These are phyloP conservation scores for Odobenus rosmarus DNA, from an alignment of 2,113 vertebrate genomes.

Conservation along the genomic window DNA sequence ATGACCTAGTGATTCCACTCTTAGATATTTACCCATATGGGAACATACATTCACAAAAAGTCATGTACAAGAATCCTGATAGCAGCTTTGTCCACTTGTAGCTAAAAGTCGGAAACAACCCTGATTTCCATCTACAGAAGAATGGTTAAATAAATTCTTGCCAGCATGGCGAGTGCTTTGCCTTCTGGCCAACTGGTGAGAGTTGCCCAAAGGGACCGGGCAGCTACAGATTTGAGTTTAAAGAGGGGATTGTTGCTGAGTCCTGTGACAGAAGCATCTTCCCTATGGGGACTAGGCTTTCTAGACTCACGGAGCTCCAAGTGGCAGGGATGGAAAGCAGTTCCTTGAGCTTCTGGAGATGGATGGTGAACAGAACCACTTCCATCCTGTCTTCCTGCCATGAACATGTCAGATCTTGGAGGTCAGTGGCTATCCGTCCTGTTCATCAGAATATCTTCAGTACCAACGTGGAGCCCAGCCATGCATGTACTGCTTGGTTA, in stretches of 20 bases:
- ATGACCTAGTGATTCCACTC: neutral
- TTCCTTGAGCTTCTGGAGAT: neutral
- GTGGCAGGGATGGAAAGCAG: neutral
- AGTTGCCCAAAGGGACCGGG: too few relatives aligned
- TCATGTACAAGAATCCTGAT: neutral
- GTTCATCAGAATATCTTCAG: fast-evolving
- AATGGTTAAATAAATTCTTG: neutral
- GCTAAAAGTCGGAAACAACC: neutral
- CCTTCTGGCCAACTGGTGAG: neutral
- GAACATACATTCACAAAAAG: neutral
- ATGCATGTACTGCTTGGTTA: neutral
- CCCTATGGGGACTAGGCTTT: neutral
- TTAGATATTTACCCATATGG: neutral
- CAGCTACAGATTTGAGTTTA: neutral
- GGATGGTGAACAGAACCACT: neutral
- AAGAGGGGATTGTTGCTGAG: neutral
- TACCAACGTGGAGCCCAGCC: neutral
- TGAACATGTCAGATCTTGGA: neutral
- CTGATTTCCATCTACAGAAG: neutral
- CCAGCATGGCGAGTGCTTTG: neutral
- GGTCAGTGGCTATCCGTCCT: fast-evolving
- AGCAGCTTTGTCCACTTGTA: neutral
- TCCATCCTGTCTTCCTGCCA: neutral
- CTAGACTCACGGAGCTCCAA: neutral
- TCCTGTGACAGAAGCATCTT: neutral